These are phyloP conservation scores for Notodonta dromedarius DNA, from an alignment of 2,888 invertebrate species.

Conservation along the genomic window DNA sequence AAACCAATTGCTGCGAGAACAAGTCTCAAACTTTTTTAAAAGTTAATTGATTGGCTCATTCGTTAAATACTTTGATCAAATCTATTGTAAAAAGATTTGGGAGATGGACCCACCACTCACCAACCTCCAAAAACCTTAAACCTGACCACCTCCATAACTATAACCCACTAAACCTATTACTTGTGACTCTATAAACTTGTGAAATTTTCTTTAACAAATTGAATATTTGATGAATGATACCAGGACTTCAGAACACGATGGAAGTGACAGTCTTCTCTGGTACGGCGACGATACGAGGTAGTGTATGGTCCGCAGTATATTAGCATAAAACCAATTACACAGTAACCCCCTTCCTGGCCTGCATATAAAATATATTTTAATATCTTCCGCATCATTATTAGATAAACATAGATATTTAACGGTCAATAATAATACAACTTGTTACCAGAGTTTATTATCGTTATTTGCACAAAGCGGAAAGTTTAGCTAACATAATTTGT, in stretches of 20 bases:
- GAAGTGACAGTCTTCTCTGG: not conserved
- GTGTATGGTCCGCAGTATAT: conserved; percentile 8
- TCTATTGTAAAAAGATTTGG: no score
- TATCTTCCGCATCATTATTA: conserved; percentile 11
- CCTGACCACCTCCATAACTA: no score
- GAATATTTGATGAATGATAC: not conserved
- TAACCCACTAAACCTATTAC: no score
- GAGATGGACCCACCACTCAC: no score
- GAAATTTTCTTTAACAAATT: no score
- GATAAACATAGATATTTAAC: not conserved
- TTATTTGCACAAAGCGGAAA: not conserved
- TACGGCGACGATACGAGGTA: not conserved
- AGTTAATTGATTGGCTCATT: no score
- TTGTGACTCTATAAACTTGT: no score
- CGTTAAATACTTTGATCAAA: no score
- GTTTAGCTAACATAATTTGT: not conserved
- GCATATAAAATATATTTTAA: conserved; percentile 15
- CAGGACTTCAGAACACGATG: not conserved
- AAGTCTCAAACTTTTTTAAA: no score
- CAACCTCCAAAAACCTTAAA: no score
- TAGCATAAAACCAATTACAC: conserved; percentile 35
- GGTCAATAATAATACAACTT: conserved; percentile 5
- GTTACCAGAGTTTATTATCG: conserved; percentile 7
- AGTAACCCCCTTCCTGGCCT: conserved; percentile 16
- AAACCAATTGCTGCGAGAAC: no score